These are phyloP conservation scores for Cetoscarus ocellatus DNA, from an alignment of 2,797 vertebrate species.

Conservation along the genomic window DNA sequence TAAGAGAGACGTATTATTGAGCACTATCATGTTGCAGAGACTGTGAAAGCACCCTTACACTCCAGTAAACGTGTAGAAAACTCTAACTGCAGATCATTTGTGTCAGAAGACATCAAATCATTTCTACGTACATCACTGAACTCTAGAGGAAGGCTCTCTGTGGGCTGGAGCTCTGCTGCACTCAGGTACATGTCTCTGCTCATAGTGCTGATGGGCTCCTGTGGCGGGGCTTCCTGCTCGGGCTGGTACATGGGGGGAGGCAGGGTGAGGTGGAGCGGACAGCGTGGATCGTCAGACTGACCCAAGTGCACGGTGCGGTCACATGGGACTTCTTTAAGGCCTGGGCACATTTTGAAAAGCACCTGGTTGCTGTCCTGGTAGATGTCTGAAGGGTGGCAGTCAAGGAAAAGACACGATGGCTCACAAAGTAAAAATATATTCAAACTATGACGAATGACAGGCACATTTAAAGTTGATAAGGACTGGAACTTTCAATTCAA, in stretches of 20 bases:
- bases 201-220: conserved; percentile 85
- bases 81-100: not conserved
- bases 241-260: conserved; percentile 94
- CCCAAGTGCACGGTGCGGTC: conserved; percentile 91
- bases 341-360: conserved; percentile 93
- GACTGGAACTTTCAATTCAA: too few relatives aligned
- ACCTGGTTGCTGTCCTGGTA: conserved; percentile 95
- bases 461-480: too few relatives aligned
- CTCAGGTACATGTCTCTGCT: conserved; percentile 95
- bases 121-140: conserved; percentile 93
- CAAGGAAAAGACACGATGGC: conserved; percentile 37
- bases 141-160: conserved; percentile 95
- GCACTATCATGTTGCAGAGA: too few relatives aligned
- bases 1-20: not conserved
- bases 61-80: not conserved
- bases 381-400: conserved; percentile 86
- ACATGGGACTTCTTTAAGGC: conserved; percentile 93
- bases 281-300: conserved; percentile 93
- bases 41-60: conserved; percentile 3
- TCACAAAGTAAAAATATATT: not conserved
- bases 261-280: conserved; percentile 92
- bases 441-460: too few relatives aligned
- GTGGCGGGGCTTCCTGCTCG: conserved; percentile 89
- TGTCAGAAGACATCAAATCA: conserved; percentile 5
- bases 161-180: conserved; percentile 96